Percentiles rank a stretch among this genome's conserved stretches.
These are phyloP conservation scores for Temnopleurus reevesii DNA, from an alignment of 53 echinoderm and acorn worm genomes.

Conservation along the genomic window DNA sequence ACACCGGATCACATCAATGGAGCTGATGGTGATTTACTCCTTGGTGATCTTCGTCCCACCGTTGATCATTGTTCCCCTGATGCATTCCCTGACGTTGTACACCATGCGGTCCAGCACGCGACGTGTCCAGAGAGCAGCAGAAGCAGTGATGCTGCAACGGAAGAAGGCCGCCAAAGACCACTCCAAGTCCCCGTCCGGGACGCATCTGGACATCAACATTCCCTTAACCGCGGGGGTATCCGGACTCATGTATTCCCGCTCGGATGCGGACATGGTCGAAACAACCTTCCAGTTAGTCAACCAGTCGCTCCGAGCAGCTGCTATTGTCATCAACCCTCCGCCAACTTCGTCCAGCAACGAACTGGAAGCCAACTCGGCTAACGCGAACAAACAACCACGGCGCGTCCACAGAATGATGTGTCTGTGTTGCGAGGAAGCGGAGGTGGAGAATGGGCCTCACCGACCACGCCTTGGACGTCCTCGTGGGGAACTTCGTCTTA, in stretches of 20 bases:
- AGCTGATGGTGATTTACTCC: conserved; percentile 39
- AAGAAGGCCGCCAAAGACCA: neutral
- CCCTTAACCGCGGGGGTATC: neutral
- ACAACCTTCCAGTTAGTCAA: conserved; percentile 26
- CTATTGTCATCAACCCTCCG: conserved; percentile 39
- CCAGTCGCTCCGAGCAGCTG: conserved; percentile 41
- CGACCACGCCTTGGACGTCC: conserved; percentile 51
- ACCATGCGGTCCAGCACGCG: conserved; percentile 52
- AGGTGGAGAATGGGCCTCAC: neutral
- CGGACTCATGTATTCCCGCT: conserved; percentile 6
- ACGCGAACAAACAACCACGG: neutral
- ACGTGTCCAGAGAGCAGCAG: conserved; percentile 30
- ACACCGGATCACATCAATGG: conserved; percentile 39
- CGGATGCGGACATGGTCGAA: neutral
- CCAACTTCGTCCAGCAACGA: conserved; percentile 4
- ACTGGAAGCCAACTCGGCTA: neutral
- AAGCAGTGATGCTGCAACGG: neutral
- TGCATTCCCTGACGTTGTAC: conserved; percentile 53
- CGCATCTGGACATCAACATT: conserved; percentile 29
- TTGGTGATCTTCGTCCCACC: conserved; percentile 44
- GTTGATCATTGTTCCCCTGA: conserved; percentile 18
- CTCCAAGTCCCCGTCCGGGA: conserved; percentile 36
- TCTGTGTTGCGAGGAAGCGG: neutral
- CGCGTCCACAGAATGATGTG: neutral
- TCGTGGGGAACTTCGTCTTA: conserved; percentile 46